phyloP scores from a whole-genome alignment of 2,113 vertebrate species.

The Gavia stellata region DNA sequence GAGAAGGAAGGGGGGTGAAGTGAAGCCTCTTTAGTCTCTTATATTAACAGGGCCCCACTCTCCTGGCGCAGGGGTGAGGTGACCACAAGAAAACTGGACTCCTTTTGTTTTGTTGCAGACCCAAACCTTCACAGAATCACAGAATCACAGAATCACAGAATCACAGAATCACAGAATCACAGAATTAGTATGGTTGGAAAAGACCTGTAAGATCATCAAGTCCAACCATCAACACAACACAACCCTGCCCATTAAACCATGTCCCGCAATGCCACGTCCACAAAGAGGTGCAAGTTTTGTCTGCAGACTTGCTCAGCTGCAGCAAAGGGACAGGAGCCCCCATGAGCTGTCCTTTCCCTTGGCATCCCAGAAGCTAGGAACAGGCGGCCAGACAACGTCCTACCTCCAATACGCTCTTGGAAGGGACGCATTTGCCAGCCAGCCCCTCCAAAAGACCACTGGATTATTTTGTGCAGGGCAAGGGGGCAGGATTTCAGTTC shows the following conservation, averaged over 20 bases:
- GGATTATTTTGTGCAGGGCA: neutral
- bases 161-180: too few species aligned
- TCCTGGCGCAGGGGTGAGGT: fast-evolving
- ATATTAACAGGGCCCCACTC: fast-evolving
- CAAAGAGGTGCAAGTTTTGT: neutral
- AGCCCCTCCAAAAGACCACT: neutral
- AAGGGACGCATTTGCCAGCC: neutral
- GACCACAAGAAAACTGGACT: neutral
- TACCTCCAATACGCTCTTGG: neutral
- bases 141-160: too few species aligned
- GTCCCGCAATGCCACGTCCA: too few species aligned
- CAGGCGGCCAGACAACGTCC: neutral
- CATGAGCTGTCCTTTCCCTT: neutral
- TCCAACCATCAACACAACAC: too few species aligned
- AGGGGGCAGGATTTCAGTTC: neutral
- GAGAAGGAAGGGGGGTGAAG: neutral
- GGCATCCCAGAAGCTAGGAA: neutral
- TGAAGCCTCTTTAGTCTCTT: neutral
- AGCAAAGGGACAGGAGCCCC: neutral
- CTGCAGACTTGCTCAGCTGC: neutral
- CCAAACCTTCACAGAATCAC: neutral
- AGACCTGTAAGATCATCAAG: too few species aligned
- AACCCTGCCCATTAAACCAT: too few species aligned
- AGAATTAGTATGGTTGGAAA: too few species aligned
- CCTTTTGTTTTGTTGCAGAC: neutral